Evolutionary conservation across 2,113 vertebrate species (phyloP).

Genomic region (Haemorhous mexicanus): DNA sequence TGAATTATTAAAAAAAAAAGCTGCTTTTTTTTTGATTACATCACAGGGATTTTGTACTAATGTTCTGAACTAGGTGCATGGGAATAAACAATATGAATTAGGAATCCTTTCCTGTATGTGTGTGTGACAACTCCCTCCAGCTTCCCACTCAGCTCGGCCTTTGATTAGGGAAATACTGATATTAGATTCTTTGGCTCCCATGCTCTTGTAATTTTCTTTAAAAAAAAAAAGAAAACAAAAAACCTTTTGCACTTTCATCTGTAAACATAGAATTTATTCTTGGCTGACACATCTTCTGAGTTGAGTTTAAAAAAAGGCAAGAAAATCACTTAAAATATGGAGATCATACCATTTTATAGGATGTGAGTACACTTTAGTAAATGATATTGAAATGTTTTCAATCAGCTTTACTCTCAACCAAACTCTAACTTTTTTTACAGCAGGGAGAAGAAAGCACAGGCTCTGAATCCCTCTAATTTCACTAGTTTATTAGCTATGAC

Average conservation of each 20-base stretch:
- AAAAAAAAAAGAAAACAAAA: neutral
- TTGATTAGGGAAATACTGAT: neutral
- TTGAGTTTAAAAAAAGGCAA: neutral
- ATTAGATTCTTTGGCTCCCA: neutral
- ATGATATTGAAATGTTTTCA: neutral
- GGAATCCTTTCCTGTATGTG: neutral
- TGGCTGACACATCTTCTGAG: neutral
- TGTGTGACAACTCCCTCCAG: neutral
- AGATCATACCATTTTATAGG: neutral
- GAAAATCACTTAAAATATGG: neutral
- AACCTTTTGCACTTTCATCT: rapidly evolving
- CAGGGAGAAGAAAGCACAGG: neutral
- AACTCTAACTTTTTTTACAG: neutral
- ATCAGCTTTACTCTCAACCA: neutral
- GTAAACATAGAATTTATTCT: neutral
- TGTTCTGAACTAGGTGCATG: neutral
- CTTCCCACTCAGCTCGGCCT: neutral
- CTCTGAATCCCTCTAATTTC: neutral
- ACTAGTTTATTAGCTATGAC: neutral
- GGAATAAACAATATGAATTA: neutral
- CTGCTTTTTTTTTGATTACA: rapidly evolving
- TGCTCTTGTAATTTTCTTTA: neutral
- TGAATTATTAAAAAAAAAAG: neutral
- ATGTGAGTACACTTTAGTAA: neutral
- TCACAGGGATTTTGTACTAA: neutral